Percentiles rank a stretch among this genome's conserved stretches.
Conservation (phyloP, 2,113 vertebrate species). For the Perca fluviatilis region DNA sequence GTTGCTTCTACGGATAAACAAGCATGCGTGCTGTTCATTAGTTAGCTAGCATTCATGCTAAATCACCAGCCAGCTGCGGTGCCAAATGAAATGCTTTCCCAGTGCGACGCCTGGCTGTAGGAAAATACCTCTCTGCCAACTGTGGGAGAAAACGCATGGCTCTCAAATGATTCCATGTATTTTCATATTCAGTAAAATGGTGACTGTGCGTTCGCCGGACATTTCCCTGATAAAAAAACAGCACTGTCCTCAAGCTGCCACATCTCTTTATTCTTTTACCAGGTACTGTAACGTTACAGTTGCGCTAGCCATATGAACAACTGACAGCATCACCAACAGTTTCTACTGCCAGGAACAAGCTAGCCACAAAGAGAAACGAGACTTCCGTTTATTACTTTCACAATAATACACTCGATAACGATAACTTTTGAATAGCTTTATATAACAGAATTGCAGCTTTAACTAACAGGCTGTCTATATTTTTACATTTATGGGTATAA, state of each 20-base stretch:
- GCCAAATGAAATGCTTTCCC: conserved; percentile 54
- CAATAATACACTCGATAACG: background rate
- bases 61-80: conserved; percentile 36
- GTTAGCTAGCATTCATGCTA: conserved; percentile 57
- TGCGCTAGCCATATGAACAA: conserved; percentile 47
- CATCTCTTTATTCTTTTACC: conserved; percentile 33
- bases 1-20: background rate
- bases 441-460: too few relatives aligned
- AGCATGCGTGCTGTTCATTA: conserved; percentile 18
- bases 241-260: conserved; percentile 31
- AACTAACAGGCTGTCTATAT: background rate
- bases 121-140: conserved; percentile 74
- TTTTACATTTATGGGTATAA: too few relatives aligned
- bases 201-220: conserved; percentile 14
- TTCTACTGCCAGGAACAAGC: conserved; percentile 33
- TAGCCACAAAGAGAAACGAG: accelerated
- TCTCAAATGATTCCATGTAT: conserved; percentile 63
- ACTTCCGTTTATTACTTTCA: conserved; percentile 35
- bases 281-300: conserved; percentile 25
- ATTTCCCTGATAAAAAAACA: conserved; percentile 1
- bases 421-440: background rate
- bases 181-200: conserved; percentile 35
- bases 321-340: conserved; percentile 72
- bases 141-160: conserved; percentile 72
- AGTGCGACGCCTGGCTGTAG: conserved; percentile 80